Evolutionary conservation across 2,797 vertebrate genomes (phyloP).

Genomic region (Tokudaia muenninki): DNA sequence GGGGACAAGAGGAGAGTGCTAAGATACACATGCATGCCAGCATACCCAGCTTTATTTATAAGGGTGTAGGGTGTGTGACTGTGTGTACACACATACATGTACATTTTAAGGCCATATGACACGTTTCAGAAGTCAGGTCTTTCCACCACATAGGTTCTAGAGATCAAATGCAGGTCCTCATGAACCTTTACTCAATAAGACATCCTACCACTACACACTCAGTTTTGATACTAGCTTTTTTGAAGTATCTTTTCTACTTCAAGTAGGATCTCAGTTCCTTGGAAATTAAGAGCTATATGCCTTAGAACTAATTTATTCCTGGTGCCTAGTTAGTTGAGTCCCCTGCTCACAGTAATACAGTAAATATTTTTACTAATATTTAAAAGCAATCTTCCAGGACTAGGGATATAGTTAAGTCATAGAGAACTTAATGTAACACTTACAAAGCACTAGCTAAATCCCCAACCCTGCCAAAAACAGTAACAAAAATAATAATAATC

Average conservation of each 20-base stretch:
- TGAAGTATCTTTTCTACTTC: constrained; percentile 23
- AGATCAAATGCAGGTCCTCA: neutral
- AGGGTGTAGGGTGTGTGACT: neutral
- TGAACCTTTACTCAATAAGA: neutral
- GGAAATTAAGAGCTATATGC: neutral
- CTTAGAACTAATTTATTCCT: constrained; percentile 38
- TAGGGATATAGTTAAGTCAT: neutral
- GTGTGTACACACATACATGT: neutral
- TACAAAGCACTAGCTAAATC: neutral
- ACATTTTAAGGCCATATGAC: neutral
- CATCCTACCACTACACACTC: neutral
- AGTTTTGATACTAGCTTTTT: neutral
- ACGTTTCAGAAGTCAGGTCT: neutral
- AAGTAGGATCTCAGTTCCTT: constrained; percentile 22
- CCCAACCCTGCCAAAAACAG: neutral
- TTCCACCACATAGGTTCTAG: neutral
- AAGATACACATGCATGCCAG: neutral
- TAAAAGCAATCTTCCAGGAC: constrained; percentile 31
- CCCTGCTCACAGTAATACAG: neutral
- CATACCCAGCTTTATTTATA: neutral
- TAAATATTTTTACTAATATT: constrained; percentile 49
- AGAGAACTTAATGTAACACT: neutral
- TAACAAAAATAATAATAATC: neutral
- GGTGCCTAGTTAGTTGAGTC: constrained; percentile 21
- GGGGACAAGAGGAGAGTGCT: neutral